Evolutionary conservation across 2,797 vertebrate species (phyloP), one percentile per base, ranked within the genome.

Genomic region (Acanthurus lineatus): DNA sequence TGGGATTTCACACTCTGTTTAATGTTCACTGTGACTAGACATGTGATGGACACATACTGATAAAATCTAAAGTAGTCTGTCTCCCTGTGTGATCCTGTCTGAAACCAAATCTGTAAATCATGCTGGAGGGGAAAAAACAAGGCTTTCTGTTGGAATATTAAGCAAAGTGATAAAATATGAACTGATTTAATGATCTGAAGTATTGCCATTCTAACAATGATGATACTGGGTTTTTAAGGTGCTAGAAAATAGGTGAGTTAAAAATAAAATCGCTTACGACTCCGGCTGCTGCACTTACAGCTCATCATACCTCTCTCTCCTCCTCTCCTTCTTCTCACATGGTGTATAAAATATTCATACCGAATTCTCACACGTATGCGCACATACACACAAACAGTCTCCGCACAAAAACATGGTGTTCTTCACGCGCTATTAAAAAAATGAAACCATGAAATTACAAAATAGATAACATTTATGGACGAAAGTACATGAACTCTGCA

Each of bases 1-100:
- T 76, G 60, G 80, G 78, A 89, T 89, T 91, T 88, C 81, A 89
- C 88, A 84, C 82, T 81, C 82, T 75, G 83, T 84, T 88, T 85
- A 86, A 85, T 79, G 80, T 76, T 87, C 77, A 84, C 67, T 70
- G 73, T 77, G 80, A 86, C 69, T 71, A 82, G 62, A 80, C 76
- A 76, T 83, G 73, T 89, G 86, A 89, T 82, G 63, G 83, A 87
- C 83, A 86, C 67, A 76, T 73, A 80, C 16, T 74, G 87, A 74
- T 75, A 51, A 68, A 77, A 83, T 72, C 59, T 64, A 68, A 79
- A 77, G 56, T 47, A 79, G 69, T 77, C 67, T 28, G 70, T 76
- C 68, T 86, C 65, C 63, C 44, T 47, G 72, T 81, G 70, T 52
- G 82, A 85, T 84, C 63, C 71, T 64, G 71, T 79, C 74, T 83